Evolutionary conservation across 2,888 invertebrate species (phyloP), one percentile per base, ranked within the genome.

Genomic region (Limnephilus lunatus): DNA sequence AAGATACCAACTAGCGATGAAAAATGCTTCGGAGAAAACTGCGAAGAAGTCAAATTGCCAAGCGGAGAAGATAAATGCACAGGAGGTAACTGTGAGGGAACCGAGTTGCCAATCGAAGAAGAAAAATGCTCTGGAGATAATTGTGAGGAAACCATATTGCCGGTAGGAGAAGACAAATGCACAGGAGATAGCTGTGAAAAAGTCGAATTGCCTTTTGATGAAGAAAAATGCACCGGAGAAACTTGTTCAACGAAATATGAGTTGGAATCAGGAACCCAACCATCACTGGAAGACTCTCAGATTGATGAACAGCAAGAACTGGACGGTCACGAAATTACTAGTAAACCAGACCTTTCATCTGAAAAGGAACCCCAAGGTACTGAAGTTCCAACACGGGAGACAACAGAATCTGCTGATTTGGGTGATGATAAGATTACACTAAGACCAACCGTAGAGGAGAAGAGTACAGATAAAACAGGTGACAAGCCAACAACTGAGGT

Each of bases 171-270:
- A n/a, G 68, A 68, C 7, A 68, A 68, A n/a, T 68, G 68, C 11
- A 25, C 9, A n/a, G 68, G 68, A n/a, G 68, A 68, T 25, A 68
- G 25, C 9, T 68, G 68, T n/a, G 68, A n/a, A 9, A 25, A 68
- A 68, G 68, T n/a, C 1, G 7, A 68, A 25, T 68, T 68, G n/a
- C 68, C 68, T 9, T 9, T 25, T 25, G 68, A n/a, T 9, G 68
- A 68, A 68, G 68, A 88, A 83, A 87, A 90, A 85, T 93, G 93
- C 83, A 86, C 91, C 44, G 92, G 90, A 30, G 92, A 91, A 44
- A 91, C 81, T 19, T 93, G 93, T 91, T 31, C 91, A 4, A 89
- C 91, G 53, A 88, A 90, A 87, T 82, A 92, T 81, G 89, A 89
- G 32, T 39, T 83, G 82, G 87, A 81, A 35, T 80, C 89, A 35